Evolutionary conservation across 2,113 vertebrate genomes (phyloP).

Genomic region (Rhynchomys soricoides): DNA sequence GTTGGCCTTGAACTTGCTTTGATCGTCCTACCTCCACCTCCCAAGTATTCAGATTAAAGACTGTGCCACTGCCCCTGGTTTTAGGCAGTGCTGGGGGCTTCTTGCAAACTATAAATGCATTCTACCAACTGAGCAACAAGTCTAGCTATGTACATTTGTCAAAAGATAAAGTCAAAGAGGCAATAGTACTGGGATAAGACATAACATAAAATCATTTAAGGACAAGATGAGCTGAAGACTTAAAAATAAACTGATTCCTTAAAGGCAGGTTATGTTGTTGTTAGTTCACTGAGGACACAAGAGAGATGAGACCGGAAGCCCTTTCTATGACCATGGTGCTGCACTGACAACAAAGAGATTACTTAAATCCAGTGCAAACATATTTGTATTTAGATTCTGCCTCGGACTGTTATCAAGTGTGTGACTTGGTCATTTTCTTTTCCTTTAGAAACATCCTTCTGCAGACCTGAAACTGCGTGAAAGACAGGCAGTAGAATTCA

Average conservation of each 20-base stretch:
- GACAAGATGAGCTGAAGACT: background rate
- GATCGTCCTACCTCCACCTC: background rate
- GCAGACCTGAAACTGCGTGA: slow-evolving; percentile 38
- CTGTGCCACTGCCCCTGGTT: background rate
- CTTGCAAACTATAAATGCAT: background rate
- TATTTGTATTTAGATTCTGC: slow-evolving; percentile 57
- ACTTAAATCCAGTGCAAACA: slow-evolving; percentile 46
- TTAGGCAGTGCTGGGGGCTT: background rate
- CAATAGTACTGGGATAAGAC: background rate
- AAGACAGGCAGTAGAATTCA: slow-evolving; percentile 41
- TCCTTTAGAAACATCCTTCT: slow-evolving; percentile 31
- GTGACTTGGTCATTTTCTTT: slow-evolving; percentile 32
- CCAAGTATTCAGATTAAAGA: background rate
- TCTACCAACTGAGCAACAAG: background rate
- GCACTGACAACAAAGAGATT: background rate
- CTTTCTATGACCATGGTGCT: slow-evolving; percentile 53
- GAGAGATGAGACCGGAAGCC: background rate
- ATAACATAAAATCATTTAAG: slow-evolving; percentile 20
- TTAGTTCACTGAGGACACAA: background rate
- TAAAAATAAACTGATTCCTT: background rate
- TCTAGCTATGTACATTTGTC: background rate
- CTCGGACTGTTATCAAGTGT: slow-evolving; percentile 26
- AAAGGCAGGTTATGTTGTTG: slow-evolving; percentile 17
- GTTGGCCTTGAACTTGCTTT: background rate
- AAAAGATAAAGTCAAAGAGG: slow-evolving; percentile 28